Conservation (phyloP, 2,888 invertebrate genomes). For the Pristionchus japonicus region DNA sequence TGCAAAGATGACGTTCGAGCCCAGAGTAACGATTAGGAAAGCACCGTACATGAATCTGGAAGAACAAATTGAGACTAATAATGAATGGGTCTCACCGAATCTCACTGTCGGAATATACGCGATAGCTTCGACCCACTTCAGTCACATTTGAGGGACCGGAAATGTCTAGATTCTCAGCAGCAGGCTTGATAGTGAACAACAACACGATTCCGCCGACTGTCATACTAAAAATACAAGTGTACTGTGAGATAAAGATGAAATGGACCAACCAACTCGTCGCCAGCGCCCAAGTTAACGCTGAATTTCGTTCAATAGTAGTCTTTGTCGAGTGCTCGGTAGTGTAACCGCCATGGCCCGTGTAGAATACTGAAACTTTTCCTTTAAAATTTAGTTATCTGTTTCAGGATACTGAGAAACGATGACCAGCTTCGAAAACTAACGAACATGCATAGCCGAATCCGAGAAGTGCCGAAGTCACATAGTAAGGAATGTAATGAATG, state of each 20-base stretch:
- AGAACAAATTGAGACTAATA: neutral
- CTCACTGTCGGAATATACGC: neutral
- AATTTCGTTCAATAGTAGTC: neutral
- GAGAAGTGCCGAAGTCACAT: neutral
- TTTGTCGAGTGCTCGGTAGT: neutral
- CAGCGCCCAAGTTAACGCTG: neutral
- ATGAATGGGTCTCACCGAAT: neutral
- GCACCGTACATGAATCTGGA: neutral
- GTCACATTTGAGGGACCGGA: neutral
- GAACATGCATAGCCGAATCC: neutral
- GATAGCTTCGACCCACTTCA: neutral
- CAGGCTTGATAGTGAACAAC: neutral
- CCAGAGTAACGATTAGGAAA: neutral
- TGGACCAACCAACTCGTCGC: neutral
- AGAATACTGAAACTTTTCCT: neutral
- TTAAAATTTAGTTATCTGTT: too few relatives aligned
- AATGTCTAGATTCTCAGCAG: neutral
- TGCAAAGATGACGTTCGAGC: slow-evolving; percentile 9
- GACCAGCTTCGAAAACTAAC: too few relatives aligned
- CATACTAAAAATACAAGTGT: neutral
- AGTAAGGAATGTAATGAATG: slow-evolving; percentile 4
- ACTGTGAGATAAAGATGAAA: neutral
- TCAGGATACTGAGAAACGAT: too few relatives aligned
- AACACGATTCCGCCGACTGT: neutral
- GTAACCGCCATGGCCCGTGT: neutral